A percentile compares a stretch with the other conserved stretches of the same genome.
Conservation (phyloP, 2,888 invertebrate genomes). For the Drosophila melanocephala region DNA sequence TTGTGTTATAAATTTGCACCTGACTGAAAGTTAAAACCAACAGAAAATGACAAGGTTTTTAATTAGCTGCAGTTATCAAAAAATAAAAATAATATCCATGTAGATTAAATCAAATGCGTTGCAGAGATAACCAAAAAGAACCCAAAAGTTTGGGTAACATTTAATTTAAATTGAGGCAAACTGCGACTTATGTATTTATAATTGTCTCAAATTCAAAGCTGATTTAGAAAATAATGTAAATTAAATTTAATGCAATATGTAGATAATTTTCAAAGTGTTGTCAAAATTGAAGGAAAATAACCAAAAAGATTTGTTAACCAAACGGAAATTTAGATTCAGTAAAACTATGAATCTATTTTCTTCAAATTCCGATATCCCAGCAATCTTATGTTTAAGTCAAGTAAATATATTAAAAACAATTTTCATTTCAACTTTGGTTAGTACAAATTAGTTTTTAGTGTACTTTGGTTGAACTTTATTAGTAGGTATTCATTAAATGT, state of each 20-base stretch:
- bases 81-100: not conserved
- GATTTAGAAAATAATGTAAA: not conserved
- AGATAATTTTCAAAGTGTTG: not conserved
- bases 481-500: conserved; percentile 41
- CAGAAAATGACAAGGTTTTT: not conserved
- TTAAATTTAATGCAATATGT: not conserved
- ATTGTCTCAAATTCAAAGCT: not conserved
- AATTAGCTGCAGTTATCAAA: not conserved
- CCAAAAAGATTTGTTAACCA: not conserved
- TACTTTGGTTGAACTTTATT: conserved; percentile 51
- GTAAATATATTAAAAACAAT: not conserved
- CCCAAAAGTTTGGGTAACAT: not conserved
- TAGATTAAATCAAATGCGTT: not conserved
- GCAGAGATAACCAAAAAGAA: not conserved
- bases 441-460: conserved; percentile 28
- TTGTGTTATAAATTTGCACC: not conserved
- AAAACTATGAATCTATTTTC: not conserved
- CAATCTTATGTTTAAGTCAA: not conserved
- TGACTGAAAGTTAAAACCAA: not conserved
- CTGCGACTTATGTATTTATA: not conserved
- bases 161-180: not conserved
- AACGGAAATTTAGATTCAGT: not conserved
- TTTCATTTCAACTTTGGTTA: conserved; percentile 5
- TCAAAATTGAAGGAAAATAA: not conserved
- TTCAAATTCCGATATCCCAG: not conserved